Evolutionary conservation across 2,797 vertebrate genomes (phyloP).

Genomic region (Jordanella pulchra): DNA sequence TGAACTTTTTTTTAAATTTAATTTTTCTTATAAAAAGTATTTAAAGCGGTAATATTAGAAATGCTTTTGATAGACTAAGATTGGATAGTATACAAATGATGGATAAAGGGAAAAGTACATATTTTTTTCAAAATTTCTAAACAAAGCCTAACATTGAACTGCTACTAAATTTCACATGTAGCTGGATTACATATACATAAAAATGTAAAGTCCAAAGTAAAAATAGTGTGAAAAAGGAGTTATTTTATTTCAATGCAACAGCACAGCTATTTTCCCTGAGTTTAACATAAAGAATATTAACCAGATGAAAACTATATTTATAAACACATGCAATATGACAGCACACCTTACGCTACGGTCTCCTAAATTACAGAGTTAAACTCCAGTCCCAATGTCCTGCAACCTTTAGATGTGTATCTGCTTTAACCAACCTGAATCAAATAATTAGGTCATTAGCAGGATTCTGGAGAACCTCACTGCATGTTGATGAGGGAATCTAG

Average conservation of each 20-base stretch:
- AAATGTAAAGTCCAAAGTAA: not conserved
- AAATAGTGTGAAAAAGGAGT: constrained; percentile 23
- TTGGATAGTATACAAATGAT: not conserved
- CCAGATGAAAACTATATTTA: constrained; percentile 40
- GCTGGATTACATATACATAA: not conserved
- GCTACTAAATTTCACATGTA: not conserved
- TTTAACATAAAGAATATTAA: constrained; percentile 59
- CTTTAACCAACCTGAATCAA: too few relatives aligned
- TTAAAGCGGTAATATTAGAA: not conserved
- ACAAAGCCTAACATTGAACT: not conserved
- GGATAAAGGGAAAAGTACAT: not conserved
- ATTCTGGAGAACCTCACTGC: too few relatives aligned
- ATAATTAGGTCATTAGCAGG: too few relatives aligned
- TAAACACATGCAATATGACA: constrained; percentile 44
- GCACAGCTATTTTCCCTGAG: constrained; percentile 30
- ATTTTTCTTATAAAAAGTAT: not conserved
- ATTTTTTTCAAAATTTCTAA: not conserved
- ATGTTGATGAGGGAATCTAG: too few relatives aligned
- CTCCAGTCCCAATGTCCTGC: too few relatives aligned
- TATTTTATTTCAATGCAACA: constrained; percentile 26
- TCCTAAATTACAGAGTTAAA: constrained; percentile 18
- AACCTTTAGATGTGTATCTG: too few relatives aligned
- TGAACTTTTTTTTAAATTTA: not conserved
- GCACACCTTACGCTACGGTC: constrained; percentile 33
- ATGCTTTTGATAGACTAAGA: not conserved